These are phyloP conservation scores for Salvator merianae DNA, from an alignment of 2,113 vertebrate species.

Conservation along the genomic window DNA sequence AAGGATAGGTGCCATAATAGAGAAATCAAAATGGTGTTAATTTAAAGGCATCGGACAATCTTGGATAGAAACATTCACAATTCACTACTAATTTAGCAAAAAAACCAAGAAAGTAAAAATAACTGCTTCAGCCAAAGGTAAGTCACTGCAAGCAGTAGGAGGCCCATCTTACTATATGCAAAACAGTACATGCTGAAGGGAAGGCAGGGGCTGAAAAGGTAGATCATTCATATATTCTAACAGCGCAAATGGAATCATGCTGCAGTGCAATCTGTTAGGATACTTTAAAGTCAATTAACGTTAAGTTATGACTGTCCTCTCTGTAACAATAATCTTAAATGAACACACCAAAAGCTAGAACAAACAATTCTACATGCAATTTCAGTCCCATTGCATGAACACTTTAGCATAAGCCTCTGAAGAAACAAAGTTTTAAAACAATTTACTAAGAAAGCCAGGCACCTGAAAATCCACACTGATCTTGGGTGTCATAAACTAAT, in stretches of 20 bases:
- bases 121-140: constrained; percentile 68
- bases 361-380: constrained; percentile 34
- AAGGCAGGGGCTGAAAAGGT: constrained; percentile 52
- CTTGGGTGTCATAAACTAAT: constrained; percentile 25
- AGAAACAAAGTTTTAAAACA: constrained; percentile 18
- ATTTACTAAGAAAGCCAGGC: constrained; percentile 42
- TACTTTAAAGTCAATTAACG: constrained; percentile 51
- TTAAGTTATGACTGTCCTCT: constrained; percentile 45
- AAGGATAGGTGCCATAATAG: constrained; percentile 52
- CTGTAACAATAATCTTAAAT: constrained; percentile 55
- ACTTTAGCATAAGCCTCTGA: constrained; percentile 39
- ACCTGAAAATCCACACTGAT: constrained; percentile 37
- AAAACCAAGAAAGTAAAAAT: constrained; percentile 57
- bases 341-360: constrained; percentile 40
- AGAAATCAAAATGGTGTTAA: constrained; percentile 64
- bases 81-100: constrained; percentile 70
- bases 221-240: constrained; percentile 63
- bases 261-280: constrained; percentile 61
- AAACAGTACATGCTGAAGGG: constrained; percentile 77
- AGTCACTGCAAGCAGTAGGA: constrained; percentile 68
- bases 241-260: constrained; percentile 48
- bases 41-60: constrained; percentile 68
- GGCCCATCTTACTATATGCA: constrained; percentile 75
- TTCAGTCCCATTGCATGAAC: constrained; percentile 33
- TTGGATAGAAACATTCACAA: constrained; percentile 74